Percentiles rank a stretch among this genome's conserved stretches.
Evolutionary conservation across 2,888 invertebrate species (phyloP).

Genomic region (Ashinkailepas kermadecensis): DNA sequence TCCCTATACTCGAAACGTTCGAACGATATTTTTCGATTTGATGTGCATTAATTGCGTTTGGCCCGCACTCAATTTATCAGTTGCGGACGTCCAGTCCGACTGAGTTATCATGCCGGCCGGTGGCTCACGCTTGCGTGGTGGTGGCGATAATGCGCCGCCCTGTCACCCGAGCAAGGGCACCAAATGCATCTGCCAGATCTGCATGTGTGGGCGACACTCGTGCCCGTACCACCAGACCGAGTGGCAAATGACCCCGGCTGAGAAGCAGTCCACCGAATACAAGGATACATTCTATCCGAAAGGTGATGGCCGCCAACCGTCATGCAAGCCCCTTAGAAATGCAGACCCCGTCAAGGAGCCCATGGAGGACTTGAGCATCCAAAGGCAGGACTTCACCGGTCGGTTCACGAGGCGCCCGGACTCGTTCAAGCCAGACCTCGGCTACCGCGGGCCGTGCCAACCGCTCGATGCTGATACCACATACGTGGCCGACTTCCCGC

Average conservation of each 20-base stretch:
- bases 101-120: too few relatives aligned
- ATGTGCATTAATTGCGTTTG: too few relatives aligned
- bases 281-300: neutral
- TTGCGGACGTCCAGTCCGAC: too few relatives aligned
- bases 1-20: too few relatives aligned
- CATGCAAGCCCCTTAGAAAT: neutral
- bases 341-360: neutral
- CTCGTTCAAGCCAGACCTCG: neutral
- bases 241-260: conserved; percentile 5
- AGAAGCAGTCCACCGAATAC: conserved; percentile 1
- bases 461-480: neutral
- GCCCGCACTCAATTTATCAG: too few relatives aligned
- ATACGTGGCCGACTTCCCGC: conserved; percentile 2
- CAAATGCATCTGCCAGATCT: conserved; percentile 8
- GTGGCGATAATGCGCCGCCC: neutral
- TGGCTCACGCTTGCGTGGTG: neutral
- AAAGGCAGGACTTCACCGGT: conserved; percentile 1
- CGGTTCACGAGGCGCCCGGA: neutral
- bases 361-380: conserved; percentile 5
- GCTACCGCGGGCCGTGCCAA: conserved; percentile 2
- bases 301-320: conserved; percentile 2
- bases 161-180: neutral
- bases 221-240: neutral
- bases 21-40: too few relatives aligned
- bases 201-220: conserved; percentile 7